Evolutionary conservation across 2,888 invertebrate species (phyloP).

Genomic region (Notodromas monacha): DNA sequence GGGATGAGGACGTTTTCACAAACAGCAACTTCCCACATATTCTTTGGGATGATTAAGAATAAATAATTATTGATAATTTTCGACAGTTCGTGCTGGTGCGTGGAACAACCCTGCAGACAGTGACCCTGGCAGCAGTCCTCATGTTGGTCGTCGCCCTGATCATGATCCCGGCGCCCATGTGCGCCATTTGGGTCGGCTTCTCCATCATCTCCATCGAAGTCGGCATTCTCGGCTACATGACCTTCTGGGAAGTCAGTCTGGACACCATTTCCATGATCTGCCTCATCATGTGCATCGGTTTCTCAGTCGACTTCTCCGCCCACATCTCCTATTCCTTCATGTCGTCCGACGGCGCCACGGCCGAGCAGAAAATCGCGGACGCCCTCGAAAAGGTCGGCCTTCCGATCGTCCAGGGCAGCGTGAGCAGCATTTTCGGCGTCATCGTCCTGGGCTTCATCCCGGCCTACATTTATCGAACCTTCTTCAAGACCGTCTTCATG

Average conservation of each 20-base stretch:
- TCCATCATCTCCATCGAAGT: constrained; percentile 16
- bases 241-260: constrained; percentile 17
- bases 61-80: no score
- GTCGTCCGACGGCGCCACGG: constrained; percentile 13
- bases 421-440: constrained; percentile 17
- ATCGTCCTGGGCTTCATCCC: constrained; percentile 16
- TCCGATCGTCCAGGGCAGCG: constrained; percentile 16
- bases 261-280: constrained; percentile 18
- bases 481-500: constrained; percentile 18
- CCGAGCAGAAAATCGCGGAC: constrained; percentile 14
- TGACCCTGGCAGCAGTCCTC: background rate
- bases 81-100: constrained; percentile 1
- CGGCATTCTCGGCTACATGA: constrained; percentile 18
- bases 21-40: no score
- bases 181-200: constrained; percentile 17
- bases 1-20: no score
- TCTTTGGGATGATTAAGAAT: no score
- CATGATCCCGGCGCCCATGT: constrained; percentile 14
- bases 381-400: constrained; percentile 16
- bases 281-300: constrained; percentile 17
- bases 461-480: constrained; percentile 18
- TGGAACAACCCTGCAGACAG: background rate
- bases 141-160: background rate
- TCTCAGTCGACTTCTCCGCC: constrained; percentile 18
- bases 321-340: constrained; percentile 18